Conservation (phyloP, 2,888 invertebrate species). For the Parelbella ahira region DNA sequence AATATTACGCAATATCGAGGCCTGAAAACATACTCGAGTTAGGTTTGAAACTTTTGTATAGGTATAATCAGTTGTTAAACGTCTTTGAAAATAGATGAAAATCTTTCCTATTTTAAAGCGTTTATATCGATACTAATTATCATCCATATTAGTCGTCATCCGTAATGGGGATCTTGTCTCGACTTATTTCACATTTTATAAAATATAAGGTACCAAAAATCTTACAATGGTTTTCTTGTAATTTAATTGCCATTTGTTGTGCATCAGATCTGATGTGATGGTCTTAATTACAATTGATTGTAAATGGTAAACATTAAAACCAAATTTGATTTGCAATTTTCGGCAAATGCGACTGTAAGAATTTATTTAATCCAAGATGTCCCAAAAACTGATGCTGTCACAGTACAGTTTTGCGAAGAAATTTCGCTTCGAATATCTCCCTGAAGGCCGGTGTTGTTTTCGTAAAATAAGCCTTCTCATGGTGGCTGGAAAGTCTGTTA, state of each 20-base stretch:
- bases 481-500: constrained; percentile 45
- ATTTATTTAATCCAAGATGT: constrained; percentile 68
- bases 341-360: constrained; percentile 53
- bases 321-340: constrained; percentile 53
- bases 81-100: too few relatives aligned
- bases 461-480: constrained; percentile 49
- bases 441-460: constrained; percentile 36
- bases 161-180: too few relatives aligned
- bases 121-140: too few relatives aligned
- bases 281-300: constrained; percentile 6
- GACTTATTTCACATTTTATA: too few relatives aligned
- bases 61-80: too few relatives aligned
- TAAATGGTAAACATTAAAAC: constrained; percentile 20
- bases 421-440: constrained; percentile 53
- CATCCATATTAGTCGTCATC: too few relatives aligned
- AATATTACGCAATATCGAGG: not conserved
- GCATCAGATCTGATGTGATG: not conserved
- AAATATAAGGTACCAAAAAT: too few relatives aligned
- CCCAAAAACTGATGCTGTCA: constrained; percentile 62
- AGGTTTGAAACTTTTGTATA: too few relatives aligned
- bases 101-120: too few relatives aligned
- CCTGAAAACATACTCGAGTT: too few relatives aligned
- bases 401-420: constrained; percentile 63
- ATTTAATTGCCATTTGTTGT: not conserved
- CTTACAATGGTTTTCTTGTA: not conserved